Evolutionary conservation across 2,888 invertebrate genomes (phyloP).

Genomic region (Apotomis capreana): DNA sequence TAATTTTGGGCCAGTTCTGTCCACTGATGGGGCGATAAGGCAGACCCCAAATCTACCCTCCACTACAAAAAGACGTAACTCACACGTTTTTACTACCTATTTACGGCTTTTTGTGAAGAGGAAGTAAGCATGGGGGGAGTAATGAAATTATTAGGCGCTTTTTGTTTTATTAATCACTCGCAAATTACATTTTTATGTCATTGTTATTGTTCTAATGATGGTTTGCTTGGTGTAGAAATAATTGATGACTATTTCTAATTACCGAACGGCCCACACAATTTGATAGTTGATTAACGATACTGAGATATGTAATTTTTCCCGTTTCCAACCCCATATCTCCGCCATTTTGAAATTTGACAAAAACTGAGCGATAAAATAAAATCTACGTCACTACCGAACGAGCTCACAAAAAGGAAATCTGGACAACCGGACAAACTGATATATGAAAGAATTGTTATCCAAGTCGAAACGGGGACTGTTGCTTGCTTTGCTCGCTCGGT

Average conservation of each 20-base stretch:
- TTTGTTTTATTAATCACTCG: conserved; percentile 61
- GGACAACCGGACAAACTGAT: no score
- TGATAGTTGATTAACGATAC: no score
- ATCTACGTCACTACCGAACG: no score
- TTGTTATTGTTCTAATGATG: conserved; percentile 24
- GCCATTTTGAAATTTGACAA: no score
- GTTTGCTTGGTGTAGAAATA: conserved; percentile 19
- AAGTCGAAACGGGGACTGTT: no score
- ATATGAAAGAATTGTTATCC: no score
- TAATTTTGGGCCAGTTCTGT: conserved; percentile 55
- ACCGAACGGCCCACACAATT: neutral
- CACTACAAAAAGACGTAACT: conserved; percentile 16
- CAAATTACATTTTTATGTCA: conserved; percentile 45
- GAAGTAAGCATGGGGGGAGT: conserved; percentile 17
- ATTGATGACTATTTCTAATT: conserved; percentile 10
- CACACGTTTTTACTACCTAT: neutral
- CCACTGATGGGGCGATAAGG: conserved; percentile 60
- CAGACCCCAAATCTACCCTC: conserved; percentile 47
- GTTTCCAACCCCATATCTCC: no score
- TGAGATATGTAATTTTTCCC: no score
- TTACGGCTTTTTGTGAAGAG: neutral
- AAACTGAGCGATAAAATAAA: no score
- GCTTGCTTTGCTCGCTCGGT: no score
- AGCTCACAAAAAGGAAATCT: no score
- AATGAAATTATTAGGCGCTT: conserved; percentile 67